phyloP scores from a whole-genome alignment of 2,888 invertebrate genomes.

The Trichacis sp. region DNA sequence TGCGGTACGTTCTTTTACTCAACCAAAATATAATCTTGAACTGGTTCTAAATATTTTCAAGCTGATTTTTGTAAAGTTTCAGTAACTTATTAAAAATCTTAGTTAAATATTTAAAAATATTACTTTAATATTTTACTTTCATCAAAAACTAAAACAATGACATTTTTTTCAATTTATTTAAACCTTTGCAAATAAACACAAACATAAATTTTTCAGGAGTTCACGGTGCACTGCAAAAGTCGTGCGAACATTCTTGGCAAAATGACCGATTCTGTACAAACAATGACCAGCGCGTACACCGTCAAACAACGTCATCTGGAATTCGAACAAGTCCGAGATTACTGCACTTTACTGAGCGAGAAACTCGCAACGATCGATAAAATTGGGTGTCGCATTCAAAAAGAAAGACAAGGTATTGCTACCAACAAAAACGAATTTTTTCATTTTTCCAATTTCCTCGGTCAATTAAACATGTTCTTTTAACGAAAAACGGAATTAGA shows the following conservation, averaged over 20 bases:
- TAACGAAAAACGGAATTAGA: no score
- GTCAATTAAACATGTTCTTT: no score
- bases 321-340: slow-evolving; percentile 75
- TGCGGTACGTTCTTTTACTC: slow-evolving; percentile 73
- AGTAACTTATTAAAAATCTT: no score
- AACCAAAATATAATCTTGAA: no score
- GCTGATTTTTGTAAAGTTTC: no score
- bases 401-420: slow-evolving; percentile 72
- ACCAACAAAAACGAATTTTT: not conserved
- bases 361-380: slow-evolving; percentile 76
- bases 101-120: no score
- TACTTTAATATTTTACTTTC: no score
- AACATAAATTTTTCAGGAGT: slow-evolving; percentile 74
- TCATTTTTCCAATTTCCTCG: slow-evolving; percentile 69
- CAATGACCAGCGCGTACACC: slow-evolving; percentile 71
- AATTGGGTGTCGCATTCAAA: slow-evolving; percentile 75
- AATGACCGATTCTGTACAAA: slow-evolving; percentile 73
- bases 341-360: slow-evolving; percentile 74
- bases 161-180: not conserved
- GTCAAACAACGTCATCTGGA: slow-evolving; percentile 74
- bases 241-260: slow-evolving; percentile 72
- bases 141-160: no score
- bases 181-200: no score
- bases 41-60: no score
- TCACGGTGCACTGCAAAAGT: slow-evolving; percentile 74